Base-by-base conservation (phyloP, 2,797 vertebrate species). In the Stomatorhinus walkeri region DNA sequence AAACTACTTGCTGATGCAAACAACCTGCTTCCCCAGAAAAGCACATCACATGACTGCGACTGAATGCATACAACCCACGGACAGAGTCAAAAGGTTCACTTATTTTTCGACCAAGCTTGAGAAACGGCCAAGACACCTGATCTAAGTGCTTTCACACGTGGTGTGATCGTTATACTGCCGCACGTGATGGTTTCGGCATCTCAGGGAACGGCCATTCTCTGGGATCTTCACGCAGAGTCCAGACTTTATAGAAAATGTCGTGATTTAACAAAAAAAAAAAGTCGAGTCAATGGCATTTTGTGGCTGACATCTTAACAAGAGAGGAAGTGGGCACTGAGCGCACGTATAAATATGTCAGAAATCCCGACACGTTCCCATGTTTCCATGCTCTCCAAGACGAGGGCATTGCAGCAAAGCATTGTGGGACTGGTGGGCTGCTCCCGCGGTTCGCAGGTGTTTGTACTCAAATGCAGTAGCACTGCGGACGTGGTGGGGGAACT, bases 401-500 rank as follows among this genome's bases (percentile, higher is more conserved):
- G 46, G 6, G 81, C 46, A 12, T 84, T 49, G n/a, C 51, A 49
- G 81, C 10, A 81, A 51, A 48, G 81, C 36, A 49, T 84, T 46
- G 40, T 49, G 40, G 81, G 43, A 46, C 19, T 46, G 40, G 1
- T 51, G 81, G 43, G 76, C 36, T 48, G 76, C 76, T 83, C 22
- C 81, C 22, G 81, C 16, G 16, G 8, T 12, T 84, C 46, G 51
- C 81, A 84, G 81, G 81, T 51, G 81, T 84, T 46, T 84, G 36
- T n/a, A 9, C 76, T 1, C 19, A 56, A 19, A n/a, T 48, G 19
- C 22, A 46, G 40, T 7, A 64, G 88, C 22, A 10, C 10, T 19
- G 79, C 84, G 85, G 83, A 43, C 32, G 36, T 79, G 72, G 72
- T 79, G 16, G 16, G 16, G 43, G 36, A 40, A 61, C 89, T 93